A percentile compares a stretch with the other conserved stretches of the same genome.
Conservation (phyloP, 2,113 vertebrate species). For the Myanophis thanlyinensis region DNA sequence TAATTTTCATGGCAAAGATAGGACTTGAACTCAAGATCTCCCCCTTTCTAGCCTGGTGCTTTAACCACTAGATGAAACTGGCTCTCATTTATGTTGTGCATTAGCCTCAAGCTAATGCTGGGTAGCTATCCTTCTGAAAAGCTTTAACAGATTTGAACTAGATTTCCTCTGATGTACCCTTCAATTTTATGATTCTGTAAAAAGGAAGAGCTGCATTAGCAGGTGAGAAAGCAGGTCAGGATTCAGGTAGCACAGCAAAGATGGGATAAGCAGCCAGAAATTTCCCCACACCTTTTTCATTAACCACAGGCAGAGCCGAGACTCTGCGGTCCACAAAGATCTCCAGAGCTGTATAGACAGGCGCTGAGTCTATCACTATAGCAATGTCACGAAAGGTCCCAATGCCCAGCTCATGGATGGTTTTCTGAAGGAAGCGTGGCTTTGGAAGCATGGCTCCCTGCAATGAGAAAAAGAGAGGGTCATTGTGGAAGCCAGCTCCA, state of each 20-base stretch:
- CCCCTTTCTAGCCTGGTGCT: neutral
- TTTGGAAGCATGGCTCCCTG: slow-evolving; percentile 81
- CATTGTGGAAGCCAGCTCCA: neutral
- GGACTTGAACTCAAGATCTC: neutral
- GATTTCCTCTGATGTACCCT: neutral
- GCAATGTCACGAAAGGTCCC: slow-evolving; percentile 92
- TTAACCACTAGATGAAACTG: neutral
- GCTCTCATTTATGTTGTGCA: neutral
- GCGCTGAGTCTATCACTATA: slow-evolving; percentile 78
- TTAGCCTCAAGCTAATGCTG: neutral
- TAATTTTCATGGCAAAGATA: neutral
- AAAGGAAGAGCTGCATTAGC: too few relatives aligned
- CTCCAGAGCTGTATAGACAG: slow-evolving; percentile 81
- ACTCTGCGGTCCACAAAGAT: slow-evolving; percentile 91
- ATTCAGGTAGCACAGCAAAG: neutral
- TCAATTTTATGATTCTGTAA: neutral
- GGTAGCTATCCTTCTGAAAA: neutral
- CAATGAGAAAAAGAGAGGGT: neutral
- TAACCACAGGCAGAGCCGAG: slow-evolving; percentile 89
- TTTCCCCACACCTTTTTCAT: slow-evolving; percentile 73
- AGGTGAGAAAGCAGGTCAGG: neutral
- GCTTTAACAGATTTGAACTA: neutral
- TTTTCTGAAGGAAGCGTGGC: slow-evolving; percentile 80
- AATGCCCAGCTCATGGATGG: slow-evolving; percentile 83
- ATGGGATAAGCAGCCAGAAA: neutral